Evolutionary conservation across 2,113 vertebrate genomes (phyloP).

Genomic region (Apteryx owenii): DNA sequence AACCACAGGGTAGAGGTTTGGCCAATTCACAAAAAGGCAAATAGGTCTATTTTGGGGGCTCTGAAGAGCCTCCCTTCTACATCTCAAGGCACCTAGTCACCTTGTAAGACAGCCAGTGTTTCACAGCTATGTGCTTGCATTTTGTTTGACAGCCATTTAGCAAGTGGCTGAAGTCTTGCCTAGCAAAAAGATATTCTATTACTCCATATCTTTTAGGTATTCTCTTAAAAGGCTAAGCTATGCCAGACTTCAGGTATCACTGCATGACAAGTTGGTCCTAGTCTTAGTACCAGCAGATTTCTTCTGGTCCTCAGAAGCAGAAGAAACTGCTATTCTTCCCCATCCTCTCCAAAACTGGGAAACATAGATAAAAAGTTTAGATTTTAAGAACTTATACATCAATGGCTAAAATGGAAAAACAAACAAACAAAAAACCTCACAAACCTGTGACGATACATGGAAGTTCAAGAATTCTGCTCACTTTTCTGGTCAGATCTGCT

Average conservation of each 20-base stretch:
- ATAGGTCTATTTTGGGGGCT: not conserved
- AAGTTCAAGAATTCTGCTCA: not conserved
- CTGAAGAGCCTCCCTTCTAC: not conserved
- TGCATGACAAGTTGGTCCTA: not conserved
- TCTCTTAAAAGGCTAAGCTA: no score
- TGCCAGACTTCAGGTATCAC: not conserved
- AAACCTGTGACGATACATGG: not conserved
- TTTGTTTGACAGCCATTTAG: not conserved
- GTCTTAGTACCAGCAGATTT: not conserved
- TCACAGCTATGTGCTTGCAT: not conserved
- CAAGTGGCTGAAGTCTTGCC: not conserved
- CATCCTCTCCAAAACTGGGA: not conserved
- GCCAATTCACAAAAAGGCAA: no score
- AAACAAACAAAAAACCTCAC: no score
- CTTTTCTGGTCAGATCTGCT: not conserved
- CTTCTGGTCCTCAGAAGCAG: not conserved
- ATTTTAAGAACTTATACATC: not conserved
- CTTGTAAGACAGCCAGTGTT: not conserved
- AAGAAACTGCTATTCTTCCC: not conserved
- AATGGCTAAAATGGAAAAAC: not conserved
- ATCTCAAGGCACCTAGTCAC: not conserved
- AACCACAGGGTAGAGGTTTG: not conserved
- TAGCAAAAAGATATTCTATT: not conserved
- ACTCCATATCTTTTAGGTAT: not conserved
- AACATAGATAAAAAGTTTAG: not conserved